A percentile compares a stretch with the other conserved stretches of the same genome.
phyloP scores from a whole-genome alignment of 2,888 invertebrate species.

The Phasia obesa region DNA sequence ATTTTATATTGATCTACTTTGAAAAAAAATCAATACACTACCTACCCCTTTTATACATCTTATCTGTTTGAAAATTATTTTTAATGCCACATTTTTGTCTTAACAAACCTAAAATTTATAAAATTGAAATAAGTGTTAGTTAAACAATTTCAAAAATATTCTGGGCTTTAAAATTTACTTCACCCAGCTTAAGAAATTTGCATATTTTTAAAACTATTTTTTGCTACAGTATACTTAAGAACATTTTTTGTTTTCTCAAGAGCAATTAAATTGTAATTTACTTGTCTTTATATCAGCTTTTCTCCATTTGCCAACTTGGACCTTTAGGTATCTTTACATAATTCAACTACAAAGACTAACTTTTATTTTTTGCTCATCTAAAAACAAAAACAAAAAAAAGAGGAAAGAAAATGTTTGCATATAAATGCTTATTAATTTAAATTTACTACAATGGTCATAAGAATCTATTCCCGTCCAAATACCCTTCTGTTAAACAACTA shows the following conservation, averaged over 20 bases:
- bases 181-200: conserved; percentile 46
- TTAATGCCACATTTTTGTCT: background rate
- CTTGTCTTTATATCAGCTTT: conserved; percentile 64
- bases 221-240: conserved; percentile 35
- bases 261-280: conserved; percentile 71
- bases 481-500: conserved; percentile 17
- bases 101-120: background rate
- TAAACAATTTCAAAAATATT: conserved; percentile 1
- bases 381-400: conserved; percentile 15
- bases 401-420: conserved; percentile 56
- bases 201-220: conserved; percentile 29
- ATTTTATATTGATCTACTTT: no score
- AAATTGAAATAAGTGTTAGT: background rate
- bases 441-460: conserved; percentile 67
- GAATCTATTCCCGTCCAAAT: conserved; percentile 47
- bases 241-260: conserved; percentile 52
- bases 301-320: conserved; percentile 41
- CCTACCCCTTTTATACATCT: no score
- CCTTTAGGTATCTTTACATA: conserved; percentile 65
- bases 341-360: conserved; percentile 47
- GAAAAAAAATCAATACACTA: no score
- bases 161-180: conserved; percentile 27
- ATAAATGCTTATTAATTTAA: conserved; percentile 72
- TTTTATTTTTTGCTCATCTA: conserved; percentile 26
- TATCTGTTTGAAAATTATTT: background rate